phyloP scores from a whole-genome alignment of 2,113 vertebrate species.

The Calidris pugnax region DNA sequence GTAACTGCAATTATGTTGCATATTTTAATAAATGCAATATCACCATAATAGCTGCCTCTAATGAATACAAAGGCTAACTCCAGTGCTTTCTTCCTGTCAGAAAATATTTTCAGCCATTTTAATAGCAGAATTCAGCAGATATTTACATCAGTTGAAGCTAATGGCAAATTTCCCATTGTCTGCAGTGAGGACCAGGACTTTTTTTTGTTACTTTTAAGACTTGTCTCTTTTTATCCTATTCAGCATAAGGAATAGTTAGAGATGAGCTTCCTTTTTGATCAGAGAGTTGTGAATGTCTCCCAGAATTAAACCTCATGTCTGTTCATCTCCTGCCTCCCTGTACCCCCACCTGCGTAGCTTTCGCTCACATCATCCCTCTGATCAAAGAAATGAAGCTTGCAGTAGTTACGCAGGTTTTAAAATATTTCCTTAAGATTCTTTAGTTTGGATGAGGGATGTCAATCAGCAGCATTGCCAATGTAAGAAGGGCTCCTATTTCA shows the following conservation, averaged over 20 bases:
- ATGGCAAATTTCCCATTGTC: background rate
- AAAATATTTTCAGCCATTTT: background rate
- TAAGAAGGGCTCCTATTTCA: slow-evolving; percentile 58
- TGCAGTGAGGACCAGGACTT: background rate
- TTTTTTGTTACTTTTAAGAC: background rate
- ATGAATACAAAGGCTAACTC: background rate
- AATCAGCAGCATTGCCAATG: slow-evolving; percentile 23
- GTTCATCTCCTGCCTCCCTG: background rate
- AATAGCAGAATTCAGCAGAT: slow-evolving; percentile 7
- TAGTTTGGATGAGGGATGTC: slow-evolving; percentile 27
- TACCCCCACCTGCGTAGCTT: background rate
- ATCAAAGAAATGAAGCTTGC: background rate
- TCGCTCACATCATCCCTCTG: background rate
- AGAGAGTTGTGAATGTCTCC: background rate
- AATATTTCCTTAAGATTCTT: slow-evolving; percentile 28
- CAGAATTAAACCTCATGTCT: background rate
- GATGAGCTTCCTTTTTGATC: background rate
- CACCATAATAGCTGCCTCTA: background rate
- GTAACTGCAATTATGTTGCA: background rate
- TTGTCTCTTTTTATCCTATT: background rate
- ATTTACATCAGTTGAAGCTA: background rate
- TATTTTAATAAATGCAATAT: slow-evolving; percentile 10
- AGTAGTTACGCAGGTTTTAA: background rate
- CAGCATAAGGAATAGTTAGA: background rate
- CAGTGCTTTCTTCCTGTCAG: background rate